Base-by-base conservation (phyloP, 2,113 vertebrate species). In the Menura novaehollandiae region DNA sequence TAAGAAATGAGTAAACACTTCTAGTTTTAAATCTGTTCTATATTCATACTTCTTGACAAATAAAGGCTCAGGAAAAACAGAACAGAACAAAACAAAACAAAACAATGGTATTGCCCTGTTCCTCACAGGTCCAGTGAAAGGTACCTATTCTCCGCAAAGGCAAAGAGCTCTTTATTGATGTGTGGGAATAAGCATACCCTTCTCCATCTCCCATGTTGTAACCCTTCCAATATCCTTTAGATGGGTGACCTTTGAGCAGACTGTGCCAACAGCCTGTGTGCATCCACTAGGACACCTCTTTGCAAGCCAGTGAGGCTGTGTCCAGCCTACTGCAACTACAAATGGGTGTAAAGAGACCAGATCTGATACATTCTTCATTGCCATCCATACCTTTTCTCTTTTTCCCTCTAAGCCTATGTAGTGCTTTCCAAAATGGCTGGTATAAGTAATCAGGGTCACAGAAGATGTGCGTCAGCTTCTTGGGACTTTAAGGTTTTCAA, bases 401-500 rank as follows among this genome's bases (percentile, higher is more conserved):
- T 93, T 72, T 47, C 17, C 6, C 9, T 76, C 20, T 67, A 72
- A 72, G 32, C 16, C 30, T 68, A 4, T 24, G 27, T 15, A 44
- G 8, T 68, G 17, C n/a, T 79, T 82, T 89, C 53, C 32, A 56
- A 67, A 91, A 9, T 44, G 23, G 47, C 33, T 52, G 27, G 17
- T 43, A 3, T 33, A 71, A 88, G 23, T 64, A 89, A 97, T 51
- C 62, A 69, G 33, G 59, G 71, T 95, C 91, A 96, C 66, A 97
- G 89, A 91, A 92, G 78, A 71, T 64, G 43, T 66, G 11, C 39
- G 58, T 90, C 79, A 85, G 15, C 67, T 74, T 96, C 83, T 95
- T 88, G 88, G 63, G 76, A 89, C 88, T 78, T 94, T 80, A 91
- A 68, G 91, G 46, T 88, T 96, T 93, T 97, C 82, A 95, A 96